phyloP scores from a whole-genome alignment of 2,113 vertebrate species.

The Dromaius novaehollandiae region DNA sequence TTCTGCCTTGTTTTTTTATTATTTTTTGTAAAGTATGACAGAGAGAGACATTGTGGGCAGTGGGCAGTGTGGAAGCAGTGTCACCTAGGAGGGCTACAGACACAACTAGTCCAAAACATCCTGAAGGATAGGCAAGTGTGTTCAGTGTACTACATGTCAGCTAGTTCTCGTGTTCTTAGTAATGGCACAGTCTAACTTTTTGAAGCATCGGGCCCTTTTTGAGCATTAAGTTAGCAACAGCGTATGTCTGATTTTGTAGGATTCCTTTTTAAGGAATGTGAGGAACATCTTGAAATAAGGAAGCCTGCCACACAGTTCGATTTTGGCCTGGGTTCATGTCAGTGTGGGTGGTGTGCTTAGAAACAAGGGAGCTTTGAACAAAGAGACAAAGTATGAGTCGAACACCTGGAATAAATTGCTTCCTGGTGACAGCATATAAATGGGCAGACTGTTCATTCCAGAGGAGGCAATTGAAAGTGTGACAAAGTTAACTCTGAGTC shows the following conservation, averaged over 20 bases:
- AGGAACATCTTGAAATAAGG: neutral
- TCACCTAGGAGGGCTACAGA: neutral
- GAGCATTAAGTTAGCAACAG: neutral
- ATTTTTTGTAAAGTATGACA: neutral
- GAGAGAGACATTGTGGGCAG: neutral
- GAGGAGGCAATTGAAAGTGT: neutral
- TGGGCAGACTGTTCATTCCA: neutral
- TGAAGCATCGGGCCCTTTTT: neutral
- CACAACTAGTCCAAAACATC: neutral
- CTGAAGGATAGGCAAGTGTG: neutral
- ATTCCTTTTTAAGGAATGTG: neutral
- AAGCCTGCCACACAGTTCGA: neutral
- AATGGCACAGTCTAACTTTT: neutral
- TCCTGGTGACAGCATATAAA: slow-evolving; percentile 17
- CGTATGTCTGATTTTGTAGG: neutral
- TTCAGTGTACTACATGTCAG: rapidly evolving
- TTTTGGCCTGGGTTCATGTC: neutral
- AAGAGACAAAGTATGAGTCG: neutral
- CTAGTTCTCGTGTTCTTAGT: neutral
- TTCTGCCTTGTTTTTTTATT: neutral
- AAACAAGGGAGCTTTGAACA: slow-evolving; percentile 21
- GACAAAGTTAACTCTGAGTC: neutral
- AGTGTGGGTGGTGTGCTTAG: neutral
- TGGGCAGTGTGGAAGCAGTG: neutral
- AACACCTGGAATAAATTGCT: slow-evolving; percentile 54